Percentiles rank a stretch among this genome's conserved stretches.
Evolutionary conservation across 2,113 vertebrate genomes (phyloP).

Genomic region (Petrocephalus zakoni): DNA sequence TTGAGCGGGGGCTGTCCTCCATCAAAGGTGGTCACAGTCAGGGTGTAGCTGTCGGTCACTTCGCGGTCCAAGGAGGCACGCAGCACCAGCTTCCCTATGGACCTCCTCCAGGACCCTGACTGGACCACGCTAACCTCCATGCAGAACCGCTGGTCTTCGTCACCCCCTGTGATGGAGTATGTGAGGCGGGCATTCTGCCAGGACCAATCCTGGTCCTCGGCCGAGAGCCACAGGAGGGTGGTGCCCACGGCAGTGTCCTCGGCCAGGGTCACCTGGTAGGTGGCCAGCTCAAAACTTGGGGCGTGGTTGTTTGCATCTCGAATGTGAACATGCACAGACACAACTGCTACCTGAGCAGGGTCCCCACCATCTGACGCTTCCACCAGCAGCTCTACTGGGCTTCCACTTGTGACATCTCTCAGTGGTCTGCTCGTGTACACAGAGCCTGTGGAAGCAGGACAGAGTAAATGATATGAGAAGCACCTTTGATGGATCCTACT

Average conservation of each 20-base stretch:
- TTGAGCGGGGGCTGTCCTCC: slow-evolving; percentile 65
- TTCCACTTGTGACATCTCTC: slow-evolving; percentile 49
- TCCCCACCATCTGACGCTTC: slow-evolving; percentile 76
- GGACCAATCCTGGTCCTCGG: slow-evolving; percentile 67
- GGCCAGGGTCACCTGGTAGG: slow-evolving; percentile 65
- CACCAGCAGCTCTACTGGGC: slow-evolving; percentile 66
- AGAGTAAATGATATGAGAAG: neutral
- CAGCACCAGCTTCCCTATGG: slow-evolving; percentile 68
- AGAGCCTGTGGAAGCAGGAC: slow-evolving; percentile 64
- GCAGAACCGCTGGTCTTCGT: slow-evolving; percentile 66
- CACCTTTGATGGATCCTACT: neutral
- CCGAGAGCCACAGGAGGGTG: slow-evolving; percentile 66
- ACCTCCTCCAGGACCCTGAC: slow-evolving; percentile 50
- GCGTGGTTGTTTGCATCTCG: slow-evolving; percentile 69
- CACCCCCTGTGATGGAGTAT: slow-evolving; percentile 69
- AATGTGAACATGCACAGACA: slow-evolving; percentile 64
- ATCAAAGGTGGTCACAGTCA: slow-evolving; percentile 73
- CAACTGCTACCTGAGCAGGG: slow-evolving; percentile 62
- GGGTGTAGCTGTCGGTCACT: slow-evolving; percentile 50
- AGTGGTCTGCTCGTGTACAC: slow-evolving; percentile 64
- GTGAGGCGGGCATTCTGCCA: slow-evolving; percentile 64
- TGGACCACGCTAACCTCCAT: slow-evolving; percentile 58
- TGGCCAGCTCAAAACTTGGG: slow-evolving; percentile 65
- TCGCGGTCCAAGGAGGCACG: slow-evolving; percentile 72
- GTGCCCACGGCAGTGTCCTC: slow-evolving; percentile 67